Conservation (phyloP, 2,888 invertebrate species). For the Macrosiphum euphorbiae region DNA sequence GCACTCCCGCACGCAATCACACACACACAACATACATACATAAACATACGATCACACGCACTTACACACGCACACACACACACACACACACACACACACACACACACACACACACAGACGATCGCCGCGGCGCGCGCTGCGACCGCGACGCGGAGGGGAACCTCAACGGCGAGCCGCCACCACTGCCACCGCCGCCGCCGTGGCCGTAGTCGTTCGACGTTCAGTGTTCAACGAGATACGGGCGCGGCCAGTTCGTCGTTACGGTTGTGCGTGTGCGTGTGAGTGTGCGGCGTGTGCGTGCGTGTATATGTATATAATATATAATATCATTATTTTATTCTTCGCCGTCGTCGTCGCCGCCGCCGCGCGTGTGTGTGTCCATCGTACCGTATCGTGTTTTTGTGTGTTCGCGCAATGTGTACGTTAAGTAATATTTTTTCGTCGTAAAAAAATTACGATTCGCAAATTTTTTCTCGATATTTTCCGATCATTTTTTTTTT, state of each 20-base stretch:
- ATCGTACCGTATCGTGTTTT: conserved; percentile 9
- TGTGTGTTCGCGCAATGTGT: conserved; percentile 14
- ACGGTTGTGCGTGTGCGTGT: conserved; percentile 68
- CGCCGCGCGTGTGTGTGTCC: conserved; percentile 16
- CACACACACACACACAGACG: background rate
- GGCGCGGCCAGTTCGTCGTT: conserved; percentile 51
- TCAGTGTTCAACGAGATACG: conserved; percentile 63
- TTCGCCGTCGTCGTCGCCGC: conserved; percentile 2
- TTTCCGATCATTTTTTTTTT: conserved; percentile 8
- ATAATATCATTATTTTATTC: conserved; percentile 16
- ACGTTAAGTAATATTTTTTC: conserved; percentile 9
- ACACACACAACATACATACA: background rate
- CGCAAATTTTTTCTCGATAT: background rate
- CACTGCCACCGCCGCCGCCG: background rate
- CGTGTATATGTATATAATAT: conserved; percentile 28
- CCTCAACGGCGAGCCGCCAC: conserved; percentile 4
- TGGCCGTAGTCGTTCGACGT: background rate
- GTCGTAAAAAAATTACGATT: background rate
- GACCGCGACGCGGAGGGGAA: background rate
- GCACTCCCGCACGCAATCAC: conserved; percentile 7
- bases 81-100: background rate
- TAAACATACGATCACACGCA: background rate
- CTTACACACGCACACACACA: background rate
- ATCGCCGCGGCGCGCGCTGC: background rate
- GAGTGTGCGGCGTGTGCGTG: conserved; percentile 69